Evolutionary conservation across 2,113 vertebrate genomes (phyloP).

Genomic region (Vidua chalybeata): DNA sequence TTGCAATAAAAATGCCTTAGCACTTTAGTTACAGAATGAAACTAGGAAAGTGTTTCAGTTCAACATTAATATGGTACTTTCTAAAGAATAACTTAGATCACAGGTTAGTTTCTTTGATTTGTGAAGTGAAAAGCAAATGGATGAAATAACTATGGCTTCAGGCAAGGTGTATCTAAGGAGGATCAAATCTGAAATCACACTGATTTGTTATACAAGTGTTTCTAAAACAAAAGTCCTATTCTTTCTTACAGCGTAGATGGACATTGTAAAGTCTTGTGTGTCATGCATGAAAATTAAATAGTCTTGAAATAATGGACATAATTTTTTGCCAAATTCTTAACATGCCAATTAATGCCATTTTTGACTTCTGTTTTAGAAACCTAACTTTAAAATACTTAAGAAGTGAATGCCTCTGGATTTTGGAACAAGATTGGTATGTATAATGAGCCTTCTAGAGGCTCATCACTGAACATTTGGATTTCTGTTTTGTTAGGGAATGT

Average conservation of each 20-base stretch:
- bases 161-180: neutral
- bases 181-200: neutral
- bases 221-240: neutral
- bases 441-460: neutral
- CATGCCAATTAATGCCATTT: neutral
- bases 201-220: neutral
- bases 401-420: slow-evolving; percentile 4
- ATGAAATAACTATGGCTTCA: neutral
- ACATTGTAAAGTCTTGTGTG: neutral
- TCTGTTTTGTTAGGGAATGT: neutral
- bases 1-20: neutral
- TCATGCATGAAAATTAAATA: neutral
- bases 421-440: slow-evolving; percentile 1
- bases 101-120: neutral
- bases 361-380: neutral
- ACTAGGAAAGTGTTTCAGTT: neutral
- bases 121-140: neutral
- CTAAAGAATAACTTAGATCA: neutral
- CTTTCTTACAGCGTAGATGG: neutral
- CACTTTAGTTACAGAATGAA: neutral
- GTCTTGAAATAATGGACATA: neutral
- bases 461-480: neutral
- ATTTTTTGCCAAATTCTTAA: neutral
- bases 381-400: neutral
- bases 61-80: neutral